Percentiles rank a stretch among this genome's conserved stretches.
These are phyloP conservation scores for Sussaba pulchella DNA, from an alignment of 2,888 invertebrate genomes.

Conservation along the genomic window DNA sequence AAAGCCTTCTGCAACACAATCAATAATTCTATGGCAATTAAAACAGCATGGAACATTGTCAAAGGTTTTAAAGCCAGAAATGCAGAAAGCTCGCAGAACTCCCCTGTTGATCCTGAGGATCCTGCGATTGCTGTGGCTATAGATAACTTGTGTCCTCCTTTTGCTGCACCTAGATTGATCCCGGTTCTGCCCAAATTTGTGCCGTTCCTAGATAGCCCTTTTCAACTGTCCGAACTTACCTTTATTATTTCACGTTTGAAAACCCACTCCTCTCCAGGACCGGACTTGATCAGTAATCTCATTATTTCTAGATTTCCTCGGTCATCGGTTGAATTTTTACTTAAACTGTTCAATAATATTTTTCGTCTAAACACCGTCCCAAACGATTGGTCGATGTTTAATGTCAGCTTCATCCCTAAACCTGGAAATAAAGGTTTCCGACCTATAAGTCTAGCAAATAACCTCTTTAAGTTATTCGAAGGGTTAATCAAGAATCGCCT, in stretches of 20 bases:
- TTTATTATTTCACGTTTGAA: not conserved
- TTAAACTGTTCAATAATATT: not conserved
- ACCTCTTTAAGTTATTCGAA: slow-evolving; percentile 63
- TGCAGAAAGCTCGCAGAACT: not conserved
- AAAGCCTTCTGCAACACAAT: not conserved
- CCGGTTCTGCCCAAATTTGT: not conserved
- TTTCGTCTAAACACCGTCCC: not conserved
- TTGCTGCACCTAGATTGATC: not conserved
- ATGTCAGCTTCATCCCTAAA: slow-evolving; percentile 22
- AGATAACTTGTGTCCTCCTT: not conserved
- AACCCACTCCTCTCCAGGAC: not conserved
- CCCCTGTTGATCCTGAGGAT: not conserved
- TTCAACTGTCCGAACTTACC: not conserved
- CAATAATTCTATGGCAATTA: not conserved
- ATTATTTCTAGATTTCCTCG: no score
- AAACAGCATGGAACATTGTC: not conserved
- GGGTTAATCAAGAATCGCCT: slow-evolving; percentile 58
- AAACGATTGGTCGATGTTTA: slow-evolving; percentile 5
- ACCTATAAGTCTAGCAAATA: slow-evolving; percentile 60
- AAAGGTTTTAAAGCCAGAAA: not conserved
- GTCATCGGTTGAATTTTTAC: not conserved
- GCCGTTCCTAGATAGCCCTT: not conserved
- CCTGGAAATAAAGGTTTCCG: slow-evolving; percentile 24
- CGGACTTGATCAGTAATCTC: no score
- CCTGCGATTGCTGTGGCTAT: not conserved